Evolutionary conservation across 2,113 vertebrate genomes (phyloP), one percentile per base, ranked within the genome.

Genomic region (Heterotis niloticus): DNA sequence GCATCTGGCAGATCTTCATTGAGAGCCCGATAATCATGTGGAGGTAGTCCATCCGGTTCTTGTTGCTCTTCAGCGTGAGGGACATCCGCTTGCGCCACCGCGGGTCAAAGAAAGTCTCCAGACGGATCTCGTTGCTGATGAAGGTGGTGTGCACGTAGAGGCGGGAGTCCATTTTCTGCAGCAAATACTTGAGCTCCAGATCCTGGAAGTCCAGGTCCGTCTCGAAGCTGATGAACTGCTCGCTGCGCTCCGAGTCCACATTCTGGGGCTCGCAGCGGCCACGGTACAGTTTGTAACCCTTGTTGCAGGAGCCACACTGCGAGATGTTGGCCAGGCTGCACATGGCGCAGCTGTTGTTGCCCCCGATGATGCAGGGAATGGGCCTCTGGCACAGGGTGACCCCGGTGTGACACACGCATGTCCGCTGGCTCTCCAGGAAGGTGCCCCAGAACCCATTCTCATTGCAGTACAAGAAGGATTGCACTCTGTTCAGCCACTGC

Each of bases 341-440:
- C 98, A 99, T 99, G 90, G 98, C 98, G n/a, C 98, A 99, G 89
- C 97, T 99, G 92, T 98, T 98, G 94, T 99, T 99, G 76, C 97
- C 96, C 0, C 98, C 98, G 0, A 99, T 99, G 88, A 97, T 92
- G 83, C 98, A 99, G 0, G 98, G 98, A 82, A 99, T 97, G 66
- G 98, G 96, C 24, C 98, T 94, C 89, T 99, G 98, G 88, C 98
- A 99, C 78, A 99, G 89, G 0, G 92, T 98, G 86, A 94, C 94
- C 64, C 97, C 96, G 0, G 96, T 96, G 10, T 99, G 97, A 88
- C 98, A 99, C 77, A 99, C 97, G 0, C 98, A 99, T 69, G 94
- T 97, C 86, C 96, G 87, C 77, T 99, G 98, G 88, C 96, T 99
- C 87, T 99, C 98, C 87, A 99, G 88, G 84, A 99, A 99, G 62